A percentile compares a stretch with the other conserved stretches of the same genome.
Conservation (phyloP, 2,888 invertebrate genomes). For the Antitype chi region DNA sequence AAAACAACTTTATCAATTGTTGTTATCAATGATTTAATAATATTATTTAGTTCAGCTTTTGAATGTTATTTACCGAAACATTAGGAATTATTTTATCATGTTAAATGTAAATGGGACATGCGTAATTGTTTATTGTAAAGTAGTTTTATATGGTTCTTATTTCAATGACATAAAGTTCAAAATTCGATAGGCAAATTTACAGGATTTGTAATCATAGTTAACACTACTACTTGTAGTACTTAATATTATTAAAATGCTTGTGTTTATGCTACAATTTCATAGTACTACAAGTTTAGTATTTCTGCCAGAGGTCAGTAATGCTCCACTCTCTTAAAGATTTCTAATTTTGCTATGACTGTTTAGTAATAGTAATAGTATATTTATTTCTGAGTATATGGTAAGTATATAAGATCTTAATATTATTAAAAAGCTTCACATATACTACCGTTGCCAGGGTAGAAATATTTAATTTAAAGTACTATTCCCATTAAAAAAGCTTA, state of each 20-base stretch:
- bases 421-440: too few species aligned
- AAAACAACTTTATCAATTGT: conserved; percentile 38
- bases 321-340: background rate
- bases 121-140: background rate
- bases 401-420: too few species aligned
- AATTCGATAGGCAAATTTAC: background rate
- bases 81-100: conserved; percentile 33
- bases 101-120: conserved; percentile 32
- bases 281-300: background rate
- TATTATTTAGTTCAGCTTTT: conserved; percentile 29
- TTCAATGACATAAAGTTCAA: background rate
- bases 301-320: too few species aligned
- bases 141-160: conserved; percentile 8
- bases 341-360: background rate
- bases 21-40: conserved; percentile 43
- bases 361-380: too few species aligned
- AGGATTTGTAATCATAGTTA: background rate
- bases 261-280: background rate
- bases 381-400: too few species aligned
- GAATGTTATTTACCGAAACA: conserved; percentile 34
- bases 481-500: too few species aligned
- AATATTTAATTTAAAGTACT: too few species aligned
- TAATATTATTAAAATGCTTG: too few species aligned
- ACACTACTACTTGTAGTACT: background rate
- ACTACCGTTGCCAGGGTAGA: too few species aligned